Evolutionary conservation across 2,797 vertebrate species (phyloP), one percentile per base, ranked within the genome.

Genomic region (Oreochromis mossambicus): DNA sequence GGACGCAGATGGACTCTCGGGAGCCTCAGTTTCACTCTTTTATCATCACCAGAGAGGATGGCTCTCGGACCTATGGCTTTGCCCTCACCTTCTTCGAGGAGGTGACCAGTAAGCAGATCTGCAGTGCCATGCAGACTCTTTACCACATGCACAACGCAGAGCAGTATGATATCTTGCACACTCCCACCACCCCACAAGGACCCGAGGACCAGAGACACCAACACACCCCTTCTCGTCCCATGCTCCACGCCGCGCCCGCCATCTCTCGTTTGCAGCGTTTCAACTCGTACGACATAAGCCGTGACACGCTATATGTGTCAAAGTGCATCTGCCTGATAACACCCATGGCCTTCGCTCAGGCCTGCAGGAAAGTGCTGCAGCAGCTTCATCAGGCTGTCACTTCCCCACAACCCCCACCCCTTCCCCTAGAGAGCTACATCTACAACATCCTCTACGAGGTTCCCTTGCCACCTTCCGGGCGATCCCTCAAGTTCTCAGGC

Each of bases 121-220:
- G 99, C 96, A 98, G 97, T 52, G 98, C 99, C 77, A 99, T 99
- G 99, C 99, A 99, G 96, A 99, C 99, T 1, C 96, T 99, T 70
- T 99, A 99, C 93, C 98, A 99, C 92, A 99, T 99, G 98, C 99
- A 99, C 97, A 99, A 99, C 8, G 99, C 98, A 8, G 99, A 99
- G 88, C 97, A 97, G 93, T 98, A 98, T 80, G 97, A 99, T 95
- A 98, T 98, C 92, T 96, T 98, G 88, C 97, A 97, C 92, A 95
- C 96, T 43, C 95, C 97, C 85, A 94, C 94, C 46, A 90, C 94
- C 1, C 96, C 95, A 46, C 96, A 84, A 79, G 93, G 93, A 87
- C 96, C 95, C 5, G 95, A 94, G 79, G 96, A 96, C 83, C 96
- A 92, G 91, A 91, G 95, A 82, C 94, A 95, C 83, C 95, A 95